A percentile compares a stretch with the other conserved stretches of the same genome.
Conservation (phyloP, 92 coral and sea anemone species). For the Parazoanthus darwini region DNA sequence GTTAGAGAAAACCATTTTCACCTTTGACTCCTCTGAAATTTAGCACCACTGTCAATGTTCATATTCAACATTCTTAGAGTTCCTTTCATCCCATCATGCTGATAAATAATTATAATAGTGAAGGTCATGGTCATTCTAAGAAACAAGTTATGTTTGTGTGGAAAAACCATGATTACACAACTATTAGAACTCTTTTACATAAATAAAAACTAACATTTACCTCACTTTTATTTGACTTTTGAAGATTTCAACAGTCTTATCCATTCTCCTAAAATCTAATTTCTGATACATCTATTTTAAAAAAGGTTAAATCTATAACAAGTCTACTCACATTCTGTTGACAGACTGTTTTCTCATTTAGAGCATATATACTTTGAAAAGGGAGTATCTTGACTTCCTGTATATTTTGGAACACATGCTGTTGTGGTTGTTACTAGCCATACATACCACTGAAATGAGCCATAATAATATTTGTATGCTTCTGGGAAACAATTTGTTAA, state of each 20-base stretch:
- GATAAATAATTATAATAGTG: not conserved
- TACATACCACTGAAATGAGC: not conserved
- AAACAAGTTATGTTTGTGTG: not conserved
- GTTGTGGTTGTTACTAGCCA: not conserved
- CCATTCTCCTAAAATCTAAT: not conserved
- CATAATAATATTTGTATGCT: too few species aligned
- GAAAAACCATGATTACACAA: not conserved
- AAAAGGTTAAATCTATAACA: not conserved
- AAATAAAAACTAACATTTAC: not conserved
- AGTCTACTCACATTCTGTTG: not conserved
- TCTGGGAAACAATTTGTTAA: too few species aligned
- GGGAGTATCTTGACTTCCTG: slow-evolving; percentile 5
- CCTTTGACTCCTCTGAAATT: slow-evolving; percentile 1
- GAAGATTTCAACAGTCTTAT: not conserved
- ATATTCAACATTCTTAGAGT: not conserved
- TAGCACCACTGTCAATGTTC: not conserved
- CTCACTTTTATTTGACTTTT: too few species aligned
- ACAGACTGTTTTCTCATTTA: not conserved
- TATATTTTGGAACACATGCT: slow-evolving; percentile 14
- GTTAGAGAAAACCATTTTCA: slow-evolving; percentile 15
- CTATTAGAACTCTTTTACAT: not conserved
- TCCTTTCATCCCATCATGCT: slow-evolving; percentile 7
- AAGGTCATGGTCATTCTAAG: slow-evolving; percentile 17
- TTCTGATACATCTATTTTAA: not conserved
- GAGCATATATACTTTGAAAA: not conserved